Evolutionary conservation across 2,888 invertebrate species (phyloP).

Genomic region (Polydesmus complanatus): DNA sequence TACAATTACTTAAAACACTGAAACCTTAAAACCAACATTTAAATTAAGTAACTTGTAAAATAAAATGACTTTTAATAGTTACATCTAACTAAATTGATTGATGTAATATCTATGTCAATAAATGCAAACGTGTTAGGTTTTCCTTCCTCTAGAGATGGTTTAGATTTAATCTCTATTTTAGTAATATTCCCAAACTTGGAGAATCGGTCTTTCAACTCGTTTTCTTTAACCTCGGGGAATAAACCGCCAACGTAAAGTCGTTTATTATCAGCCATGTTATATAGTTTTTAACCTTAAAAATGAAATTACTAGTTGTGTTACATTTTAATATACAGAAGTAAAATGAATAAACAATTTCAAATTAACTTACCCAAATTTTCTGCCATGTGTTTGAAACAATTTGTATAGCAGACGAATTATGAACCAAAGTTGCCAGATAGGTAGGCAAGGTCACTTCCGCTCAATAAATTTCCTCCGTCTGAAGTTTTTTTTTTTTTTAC

Average conservation of each 20-base stretch:
- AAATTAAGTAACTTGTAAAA: background rate
- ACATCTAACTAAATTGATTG: conserved; percentile 3
- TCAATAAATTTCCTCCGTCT: too few species aligned
- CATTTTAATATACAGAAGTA: too few species aligned
- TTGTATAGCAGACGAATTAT: too few species aligned
- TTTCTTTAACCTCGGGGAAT: background rate
- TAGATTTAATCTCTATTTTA: background rate
- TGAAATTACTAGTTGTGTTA: too few species aligned
- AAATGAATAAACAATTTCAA: too few species aligned
- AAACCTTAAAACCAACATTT: conserved; percentile 1
- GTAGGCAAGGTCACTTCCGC: too few species aligned
- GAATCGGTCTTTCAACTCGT: conserved; percentile 4
- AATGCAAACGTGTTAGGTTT: background rate
- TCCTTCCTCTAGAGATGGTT: background rate
- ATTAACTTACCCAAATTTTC: too few species aligned
- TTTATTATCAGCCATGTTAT: conserved; percentile 1
- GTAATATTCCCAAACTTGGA: background rate
- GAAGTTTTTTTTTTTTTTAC: too few species aligned
- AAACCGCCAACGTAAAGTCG: conserved; percentile 5
- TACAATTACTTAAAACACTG: conserved; percentile 4
- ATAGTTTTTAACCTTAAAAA: too few species aligned
- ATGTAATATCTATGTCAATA: background rate
- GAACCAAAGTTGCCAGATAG: too few species aligned
- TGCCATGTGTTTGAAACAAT: too few species aligned
- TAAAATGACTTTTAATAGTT: background rate